Evolutionary conservation across 2,113 vertebrate genomes (phyloP).

Genomic region (Tapirus terrestris): DNA sequence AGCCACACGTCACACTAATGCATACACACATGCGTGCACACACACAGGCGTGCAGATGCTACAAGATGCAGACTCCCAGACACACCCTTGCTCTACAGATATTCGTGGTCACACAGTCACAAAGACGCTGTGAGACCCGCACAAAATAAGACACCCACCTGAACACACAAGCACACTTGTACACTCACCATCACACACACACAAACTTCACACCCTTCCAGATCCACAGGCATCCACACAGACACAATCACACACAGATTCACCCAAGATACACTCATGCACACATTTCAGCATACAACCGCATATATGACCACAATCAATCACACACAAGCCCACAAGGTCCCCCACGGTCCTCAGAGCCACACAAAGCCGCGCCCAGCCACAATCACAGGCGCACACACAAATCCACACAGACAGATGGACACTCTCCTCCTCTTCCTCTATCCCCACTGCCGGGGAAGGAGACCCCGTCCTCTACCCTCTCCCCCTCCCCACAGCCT

Average conservation of each 20-base stretch:
- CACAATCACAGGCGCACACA: not conserved
- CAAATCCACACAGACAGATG: no score
- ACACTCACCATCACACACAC: not conserved
- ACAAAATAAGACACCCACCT: not conserved
- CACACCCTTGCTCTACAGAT: no score
- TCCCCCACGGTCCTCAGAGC: not conserved
- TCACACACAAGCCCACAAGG: not conserved
- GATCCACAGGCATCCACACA: not conserved
- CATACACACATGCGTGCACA: accelerated
- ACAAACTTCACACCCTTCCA: not conserved
- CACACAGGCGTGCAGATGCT: accelerated
- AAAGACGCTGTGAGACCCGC: not conserved
- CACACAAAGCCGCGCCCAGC: not conserved
- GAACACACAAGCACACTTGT: accelerated
- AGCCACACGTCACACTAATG: accelerated
- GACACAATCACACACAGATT: no score
- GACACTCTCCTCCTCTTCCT: not conserved
- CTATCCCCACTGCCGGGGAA: not conserved
- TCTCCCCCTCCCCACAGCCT: not conserved
- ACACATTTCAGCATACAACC: not conserved
- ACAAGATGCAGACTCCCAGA: accelerated
- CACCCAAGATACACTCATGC: not conserved
- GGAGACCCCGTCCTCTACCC: not conserved
- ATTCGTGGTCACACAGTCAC: accelerated
- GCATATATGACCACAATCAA: no score